Evolutionary conservation across 1,140 invertebrate genomes (phyloP), one percentile per base, ranked within the genome.

Genomic region (Oscheius sp.): DNA sequence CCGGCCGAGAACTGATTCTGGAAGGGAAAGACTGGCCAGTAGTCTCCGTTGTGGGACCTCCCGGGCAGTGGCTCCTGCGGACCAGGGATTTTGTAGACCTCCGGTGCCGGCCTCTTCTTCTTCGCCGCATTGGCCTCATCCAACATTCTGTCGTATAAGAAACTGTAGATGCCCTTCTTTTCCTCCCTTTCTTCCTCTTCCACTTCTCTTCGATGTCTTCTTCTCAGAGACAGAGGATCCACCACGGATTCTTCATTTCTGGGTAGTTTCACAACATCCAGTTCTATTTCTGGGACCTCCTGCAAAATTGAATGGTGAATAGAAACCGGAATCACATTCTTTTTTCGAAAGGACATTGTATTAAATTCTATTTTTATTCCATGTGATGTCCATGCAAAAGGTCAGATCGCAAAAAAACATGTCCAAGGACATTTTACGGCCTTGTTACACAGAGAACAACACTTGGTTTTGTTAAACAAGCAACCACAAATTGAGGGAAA

Each of bases 11-110:
- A 78, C 49, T 77, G 74, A 76, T 77, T 77, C n/a, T 67, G 52
- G 34, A 78, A 78, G 20, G 77, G 77, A 36, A 77, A 78, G 1
- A 78, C 63, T 3, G 77, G 77, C 68, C 68, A 78, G 49, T 78
- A 78, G 34, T 78, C 71, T 28, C 65, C 68, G 55, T 59, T 34
- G 32, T 78, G 74, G 10, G 68, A 72, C 20, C 77, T 26, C n/a
- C 77, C 77, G 2, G 77, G 77, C 1, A 78, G 66, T 15, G 77
- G 77, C 28, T 78, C 74, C 32, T 73, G 71, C 13, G 77, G 77
- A 15, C 70, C 70, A 42, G 70, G 70, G 45, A 73, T 73, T 20
- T 32, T 67, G 35, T 67, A 73, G 0, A 61, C 46, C 31, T 38
- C 49, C 26, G 58, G 29, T 3, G 49, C 20, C 26, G 36, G 34